phyloP scores from a whole-genome alignment of 2,113 vertebrate species.

The Saguinus imperator region DNA sequence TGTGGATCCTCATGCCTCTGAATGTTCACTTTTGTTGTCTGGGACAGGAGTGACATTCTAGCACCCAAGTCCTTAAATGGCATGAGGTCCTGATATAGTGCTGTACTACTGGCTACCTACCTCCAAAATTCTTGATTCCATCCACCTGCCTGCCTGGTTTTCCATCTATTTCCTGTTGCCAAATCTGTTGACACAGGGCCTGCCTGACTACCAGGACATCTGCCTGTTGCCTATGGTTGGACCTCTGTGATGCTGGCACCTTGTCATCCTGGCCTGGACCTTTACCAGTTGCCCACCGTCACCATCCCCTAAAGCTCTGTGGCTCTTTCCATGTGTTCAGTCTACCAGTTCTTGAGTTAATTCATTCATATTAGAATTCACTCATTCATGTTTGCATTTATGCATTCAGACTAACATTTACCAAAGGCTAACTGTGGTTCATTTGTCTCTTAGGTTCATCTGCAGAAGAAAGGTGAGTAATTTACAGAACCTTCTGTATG shows the following conservation, averaged over 20 bases:
- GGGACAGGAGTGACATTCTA: background rate
- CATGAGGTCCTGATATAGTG: background rate
- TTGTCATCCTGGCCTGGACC: background rate
- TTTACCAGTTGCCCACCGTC: background rate
- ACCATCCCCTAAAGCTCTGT: background rate
- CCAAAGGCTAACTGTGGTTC: background rate
- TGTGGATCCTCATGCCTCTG: background rate
- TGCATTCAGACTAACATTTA: background rate
- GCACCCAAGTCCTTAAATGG: background rate
- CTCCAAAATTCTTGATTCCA: slow-evolving; percentile 12
- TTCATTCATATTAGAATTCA: background rate
- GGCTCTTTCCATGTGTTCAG: background rate
- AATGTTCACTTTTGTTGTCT: background rate
- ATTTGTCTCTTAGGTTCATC: background rate
- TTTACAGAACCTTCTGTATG: background rate
- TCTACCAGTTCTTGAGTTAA: background rate
- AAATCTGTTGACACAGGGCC: background rate
- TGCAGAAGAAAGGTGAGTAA: background rate
- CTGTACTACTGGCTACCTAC: background rate
- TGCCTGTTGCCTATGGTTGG: background rate
- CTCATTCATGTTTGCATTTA: background rate
- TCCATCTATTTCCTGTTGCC: background rate
- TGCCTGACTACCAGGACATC: background rate
- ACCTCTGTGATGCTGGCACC: background rate
- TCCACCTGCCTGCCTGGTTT: background rate